phyloP scores from a whole-genome alignment of 1,140 invertebrate genomes.

The Trigoniulus corallinus region DNA sequence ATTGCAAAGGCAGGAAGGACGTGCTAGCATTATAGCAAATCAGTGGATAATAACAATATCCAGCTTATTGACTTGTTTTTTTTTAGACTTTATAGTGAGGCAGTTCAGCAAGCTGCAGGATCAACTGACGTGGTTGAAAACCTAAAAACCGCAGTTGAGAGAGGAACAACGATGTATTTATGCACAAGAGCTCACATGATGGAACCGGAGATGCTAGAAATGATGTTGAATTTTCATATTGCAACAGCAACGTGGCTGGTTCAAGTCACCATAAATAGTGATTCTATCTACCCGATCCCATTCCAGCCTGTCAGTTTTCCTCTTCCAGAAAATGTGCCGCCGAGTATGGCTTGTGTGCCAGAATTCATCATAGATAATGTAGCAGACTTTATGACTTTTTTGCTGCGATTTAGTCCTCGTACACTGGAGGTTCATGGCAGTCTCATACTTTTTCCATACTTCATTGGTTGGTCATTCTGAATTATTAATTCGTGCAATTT shows the following conservation, averaged over 20 bases:
- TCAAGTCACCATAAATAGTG: slow-evolving; percentile 34
- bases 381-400: slow-evolving; percentile 55
- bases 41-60: too few species aligned
- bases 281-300: slow-evolving; percentile 28
- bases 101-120: slow-evolving; percentile 27
- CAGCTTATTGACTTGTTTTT: too few species aligned
- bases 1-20: slow-evolving; percentile 33
- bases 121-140: slow-evolving; percentile 39
- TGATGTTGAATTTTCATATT: slow-evolving; percentile 55
- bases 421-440: slow-evolving; percentile 33
- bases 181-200: slow-evolving; percentile 45
- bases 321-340: slow-evolving; percentile 38
- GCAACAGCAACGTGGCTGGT: slow-evolving; percentile 67
- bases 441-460: background rate
- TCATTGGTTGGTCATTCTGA: background rate
- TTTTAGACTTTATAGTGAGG: slow-evolving; percentile 40
- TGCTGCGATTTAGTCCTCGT: slow-evolving; percentile 42
- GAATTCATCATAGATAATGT: slow-evolving; percentile 83
- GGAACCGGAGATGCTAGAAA: slow-evolving; percentile 46
- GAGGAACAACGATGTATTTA: slow-evolving; percentile 36
- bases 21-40: background rate
- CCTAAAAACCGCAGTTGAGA: slow-evolving; percentile 42
- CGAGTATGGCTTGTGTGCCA: slow-evolving; percentile 54
- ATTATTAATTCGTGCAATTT: background rate
- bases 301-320: slow-evolving; percentile 52